A percentile compares a stretch with the other conserved stretches of the same genome.
Conservation (phyloP, 2,888 invertebrate genomes). For the Agrotis puta region DNA sequence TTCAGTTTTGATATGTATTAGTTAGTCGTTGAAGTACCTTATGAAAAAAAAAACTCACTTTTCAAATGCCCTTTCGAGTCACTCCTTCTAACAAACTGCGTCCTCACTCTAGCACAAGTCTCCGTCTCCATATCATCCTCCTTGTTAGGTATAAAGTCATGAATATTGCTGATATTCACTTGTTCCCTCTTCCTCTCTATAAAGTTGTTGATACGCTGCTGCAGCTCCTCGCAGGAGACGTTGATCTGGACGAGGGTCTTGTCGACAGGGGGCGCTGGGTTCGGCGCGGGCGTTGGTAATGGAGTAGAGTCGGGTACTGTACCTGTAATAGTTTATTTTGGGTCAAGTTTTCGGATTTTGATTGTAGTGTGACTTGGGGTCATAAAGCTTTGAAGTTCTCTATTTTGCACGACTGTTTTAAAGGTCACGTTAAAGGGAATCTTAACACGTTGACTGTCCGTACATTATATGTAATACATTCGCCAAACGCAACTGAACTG, state of each 20-base stretch:
- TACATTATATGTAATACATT: too few relatives aligned
- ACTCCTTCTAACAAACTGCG: slow-evolving; percentile 93
- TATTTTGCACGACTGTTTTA: too few relatives aligned
- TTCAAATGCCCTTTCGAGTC: slow-evolving; percentile 95
- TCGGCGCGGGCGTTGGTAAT: slow-evolving; percentile 49
- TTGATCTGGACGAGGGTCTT: slow-evolving; percentile 92
- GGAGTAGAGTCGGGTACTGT: slow-evolving; percentile 59
- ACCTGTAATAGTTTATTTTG: slow-evolving; percentile 57
- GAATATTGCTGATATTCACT: slow-evolving; percentile 93
- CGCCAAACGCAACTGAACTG: too few relatives aligned
- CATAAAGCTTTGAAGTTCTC: too few relatives aligned
- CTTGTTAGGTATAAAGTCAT: slow-evolving; percentile 92
- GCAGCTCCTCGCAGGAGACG: slow-evolving; percentile 92
- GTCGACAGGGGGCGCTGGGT: slow-evolving; percentile 70
- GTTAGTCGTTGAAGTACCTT: too few relatives aligned
- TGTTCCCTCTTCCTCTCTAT: slow-evolving; percentile 94
- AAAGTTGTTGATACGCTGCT: slow-evolving; percentile 93
- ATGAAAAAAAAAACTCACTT: slow-evolving; percentile 92
- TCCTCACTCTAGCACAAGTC: slow-evolving; percentile 95
- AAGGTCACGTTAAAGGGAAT: too few relatives aligned
- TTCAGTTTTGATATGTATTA: too few relatives aligned
- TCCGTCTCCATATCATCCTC: slow-evolving; percentile 83
- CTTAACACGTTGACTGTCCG: too few relatives aligned
- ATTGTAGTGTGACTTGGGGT: background rate
- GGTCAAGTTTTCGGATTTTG: background rate